Percentiles rank a stretch among this genome's conserved stretches.
phyloP scores from a whole-genome alignment of 2,113 vertebrate genomes.

The human (Homo sapiens) region GRCh38 chr5:40184501-40185000 shows the following conservation, averaged over 20 bases:
- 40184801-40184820: no score
- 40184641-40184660: background rate
- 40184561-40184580: background rate
- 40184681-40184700: background rate
- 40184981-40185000: background rate
- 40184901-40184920: background rate
- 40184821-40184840: background rate
- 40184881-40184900: background rate
- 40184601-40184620: background rate
- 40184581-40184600: background rate
- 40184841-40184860: background rate
- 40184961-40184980: background rate
- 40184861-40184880: background rate
- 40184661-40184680: background rate
- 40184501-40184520: background rate
- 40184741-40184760: background rate
- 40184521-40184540: background rate
- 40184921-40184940: background rate
- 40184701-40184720: background rate
- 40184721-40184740: background rate
- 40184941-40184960: background rate
- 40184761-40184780: background rate
- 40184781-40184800: no score
- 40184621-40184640: background rate
- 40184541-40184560: background rate